A percentile compares a stretch with the other conserved stretches of the same genome.
These are phyloP conservation scores for Nipponacmea schrenckii DNA, from an alignment of 2,888 invertebrate species.

Conservation along the genomic window DNA sequence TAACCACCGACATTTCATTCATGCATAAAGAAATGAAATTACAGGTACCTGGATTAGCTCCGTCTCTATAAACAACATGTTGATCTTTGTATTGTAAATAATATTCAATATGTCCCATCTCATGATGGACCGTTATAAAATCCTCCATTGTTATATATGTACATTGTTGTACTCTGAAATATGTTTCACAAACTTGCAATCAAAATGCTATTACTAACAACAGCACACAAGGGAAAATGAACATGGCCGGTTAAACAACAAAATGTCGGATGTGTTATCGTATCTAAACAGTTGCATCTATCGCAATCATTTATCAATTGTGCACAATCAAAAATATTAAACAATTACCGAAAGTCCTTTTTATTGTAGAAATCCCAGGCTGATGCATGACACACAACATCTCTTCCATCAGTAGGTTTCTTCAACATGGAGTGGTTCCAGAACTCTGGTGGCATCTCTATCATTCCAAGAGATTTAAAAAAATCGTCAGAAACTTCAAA, in stretches of 20 bases:
- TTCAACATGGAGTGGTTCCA: conserved; percentile 85
- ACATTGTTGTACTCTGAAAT: conserved; percentile 32
- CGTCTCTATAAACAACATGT: neutral
- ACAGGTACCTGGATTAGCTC: conserved; percentile 13
- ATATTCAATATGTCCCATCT: conserved; percentile 18
- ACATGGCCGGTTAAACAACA: too few relatives aligned
- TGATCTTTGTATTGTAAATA: conserved; percentile 17
- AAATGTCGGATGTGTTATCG: too few relatives aligned
- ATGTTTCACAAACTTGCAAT: neutral
- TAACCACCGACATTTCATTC: too few relatives aligned
- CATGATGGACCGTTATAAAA: conserved; percentile 17
- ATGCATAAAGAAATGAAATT: too few relatives aligned
- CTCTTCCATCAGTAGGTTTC: conserved; percentile 73
- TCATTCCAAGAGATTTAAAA: conserved; percentile 70
- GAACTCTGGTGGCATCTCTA: conserved; percentile 84
- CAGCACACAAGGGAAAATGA: conserved; percentile 9
- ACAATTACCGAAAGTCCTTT: conserved; percentile 45
- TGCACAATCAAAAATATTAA: too few relatives aligned
- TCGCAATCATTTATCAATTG: too few relatives aligned
- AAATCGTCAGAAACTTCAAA: conserved; percentile 65
- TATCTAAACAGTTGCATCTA: too few relatives aligned
- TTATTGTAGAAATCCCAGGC: conserved; percentile 54
- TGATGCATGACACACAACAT: conserved; percentile 62
- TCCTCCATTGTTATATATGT: conserved; percentile 23
- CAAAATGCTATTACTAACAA: conserved; percentile 1